Percentiles rank a stretch among this genome's conserved stretches.
Conservation (phyloP, 2,888 invertebrate genomes). For the Nephrotoma appendiculata region DNA sequence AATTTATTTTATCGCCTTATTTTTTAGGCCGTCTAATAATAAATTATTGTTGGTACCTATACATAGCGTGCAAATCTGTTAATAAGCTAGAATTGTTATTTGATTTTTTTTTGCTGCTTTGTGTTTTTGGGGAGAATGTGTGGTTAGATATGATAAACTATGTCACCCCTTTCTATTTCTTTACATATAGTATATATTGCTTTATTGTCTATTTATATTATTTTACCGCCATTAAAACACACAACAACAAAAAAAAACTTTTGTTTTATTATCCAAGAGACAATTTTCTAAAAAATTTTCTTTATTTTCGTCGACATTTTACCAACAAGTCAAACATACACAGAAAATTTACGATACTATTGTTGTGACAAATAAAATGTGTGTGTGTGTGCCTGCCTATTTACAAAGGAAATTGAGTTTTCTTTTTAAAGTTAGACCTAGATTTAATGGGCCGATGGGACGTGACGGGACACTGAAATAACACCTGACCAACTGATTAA, state of each 20-base stretch:
- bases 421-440: not conserved
- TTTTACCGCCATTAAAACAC: not conserved
- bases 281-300: not conserved
- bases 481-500: no score
- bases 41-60: not conserved
- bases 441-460: not conserved
- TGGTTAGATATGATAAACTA: not conserved
- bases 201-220: not conserved
- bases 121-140: not conserved
- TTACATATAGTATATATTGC: not conserved
- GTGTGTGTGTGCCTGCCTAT: not conserved
- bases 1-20: not conserved
- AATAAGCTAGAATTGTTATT: not conserved
- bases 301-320: not conserved
- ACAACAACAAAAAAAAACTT: not conserved
- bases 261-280: not conserved
- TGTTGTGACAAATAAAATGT: not conserved
- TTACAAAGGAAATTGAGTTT: not conserved
- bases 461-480: not conserved
- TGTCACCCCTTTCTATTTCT: not conserved
- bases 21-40: not conserved
- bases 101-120: not conserved
- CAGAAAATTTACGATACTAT: not conserved
- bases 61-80: not conserved
- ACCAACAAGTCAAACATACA: not conserved